Percentiles rank a stretch among this genome's conserved stretches.
phyloP scores from a whole-genome alignment of 2,797 vertebrate species.

The Coranthus polyacanthus region DNA sequence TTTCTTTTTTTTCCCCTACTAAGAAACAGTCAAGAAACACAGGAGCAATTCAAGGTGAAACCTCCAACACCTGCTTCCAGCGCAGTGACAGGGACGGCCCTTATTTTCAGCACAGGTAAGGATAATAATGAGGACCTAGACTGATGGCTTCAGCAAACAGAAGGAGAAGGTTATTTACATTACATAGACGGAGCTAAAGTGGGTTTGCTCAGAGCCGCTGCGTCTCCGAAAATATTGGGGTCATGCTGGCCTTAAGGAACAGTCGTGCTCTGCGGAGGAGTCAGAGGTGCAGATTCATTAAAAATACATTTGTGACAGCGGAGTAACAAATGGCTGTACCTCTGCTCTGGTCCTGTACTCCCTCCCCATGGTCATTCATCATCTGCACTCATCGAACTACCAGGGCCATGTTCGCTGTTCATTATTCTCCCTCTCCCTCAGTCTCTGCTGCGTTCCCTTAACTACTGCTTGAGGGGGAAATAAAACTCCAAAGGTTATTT shows the following conservation, averaged over 20 bases:
- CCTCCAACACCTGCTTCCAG: slow-evolving; percentile 28
- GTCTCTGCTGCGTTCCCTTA: slow-evolving; percentile 37
- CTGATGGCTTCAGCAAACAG: slow-evolving; percentile 48
- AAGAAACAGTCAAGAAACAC: slow-evolving; percentile 19
- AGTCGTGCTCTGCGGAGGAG: slow-evolving; percentile 87
- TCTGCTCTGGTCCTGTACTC: slow-evolving; percentile 87
- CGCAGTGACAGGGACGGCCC: slow-evolving; percentile 8
- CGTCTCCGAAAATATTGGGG: slow-evolving; percentile 86
- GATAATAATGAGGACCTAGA: slow-evolving; percentile 52
- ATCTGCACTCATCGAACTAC: slow-evolving; percentile 80
- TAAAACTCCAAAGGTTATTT: slow-evolving; percentile 55
- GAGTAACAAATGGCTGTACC: slow-evolving; percentile 79
- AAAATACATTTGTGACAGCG: slow-evolving; percentile 83
- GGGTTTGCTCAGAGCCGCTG: slow-evolving; percentile 41
- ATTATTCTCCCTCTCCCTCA: slow-evolving; percentile 63
- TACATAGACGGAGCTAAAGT: slow-evolving; percentile 36
- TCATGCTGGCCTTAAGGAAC: slow-evolving; percentile 87
- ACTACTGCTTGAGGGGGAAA: slow-evolving; percentile 2
- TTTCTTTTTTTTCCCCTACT: slow-evolving; percentile 5
- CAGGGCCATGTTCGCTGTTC: slow-evolving; percentile 58
- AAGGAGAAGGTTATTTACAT: slow-evolving; percentile 67
- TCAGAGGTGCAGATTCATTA: slow-evolving; percentile 90
- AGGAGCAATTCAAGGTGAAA: slow-evolving; percentile 59
- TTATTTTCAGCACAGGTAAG: slow-evolving; percentile 25
- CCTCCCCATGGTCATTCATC: slow-evolving; percentile 90